Conservation (phyloP, 2,113 vertebrate genomes). For the Plotosus lineatus region DNA sequence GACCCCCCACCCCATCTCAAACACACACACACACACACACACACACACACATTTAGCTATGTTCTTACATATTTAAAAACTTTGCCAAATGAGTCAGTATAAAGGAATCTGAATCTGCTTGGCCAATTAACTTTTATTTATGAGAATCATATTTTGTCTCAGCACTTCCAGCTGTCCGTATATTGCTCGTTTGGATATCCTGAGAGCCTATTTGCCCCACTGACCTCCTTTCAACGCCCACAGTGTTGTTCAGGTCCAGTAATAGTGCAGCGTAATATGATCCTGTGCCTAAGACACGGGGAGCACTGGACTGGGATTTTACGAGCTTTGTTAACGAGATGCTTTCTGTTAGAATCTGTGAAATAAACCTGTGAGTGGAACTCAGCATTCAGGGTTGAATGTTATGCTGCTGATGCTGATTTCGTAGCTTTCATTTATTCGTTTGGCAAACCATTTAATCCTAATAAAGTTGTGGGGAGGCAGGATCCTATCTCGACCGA, state of each 20-base stretch:
- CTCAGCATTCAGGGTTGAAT: background rate
- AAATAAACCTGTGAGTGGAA: background rate
- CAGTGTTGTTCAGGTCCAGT: constrained; percentile 21
- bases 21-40: background rate
- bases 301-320: constrained; percentile 27
- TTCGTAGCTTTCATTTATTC: no score
- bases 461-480: no score
- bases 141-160: background rate
- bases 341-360: constrained; percentile 17
- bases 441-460: no score
- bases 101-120: background rate
- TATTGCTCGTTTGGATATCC: constrained; percentile 49
- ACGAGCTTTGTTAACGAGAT: constrained; percentile 30
- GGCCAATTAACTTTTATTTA: background rate
- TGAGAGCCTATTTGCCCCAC: constrained; percentile 47
- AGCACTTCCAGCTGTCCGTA: constrained; percentile 57
- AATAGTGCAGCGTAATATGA: constrained; percentile 60
- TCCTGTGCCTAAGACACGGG: constrained; percentile 35
- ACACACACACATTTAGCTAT: background rate
- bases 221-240: constrained; percentile 35
- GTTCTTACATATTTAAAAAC: background rate
- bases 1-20: background rate
- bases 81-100: background rate
- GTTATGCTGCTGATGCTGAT: background rate
- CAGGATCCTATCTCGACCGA: no score